Base-by-base conservation (phyloP, 2,113 vertebrate species). In the Phrynosoma blainvillii region DNA sequence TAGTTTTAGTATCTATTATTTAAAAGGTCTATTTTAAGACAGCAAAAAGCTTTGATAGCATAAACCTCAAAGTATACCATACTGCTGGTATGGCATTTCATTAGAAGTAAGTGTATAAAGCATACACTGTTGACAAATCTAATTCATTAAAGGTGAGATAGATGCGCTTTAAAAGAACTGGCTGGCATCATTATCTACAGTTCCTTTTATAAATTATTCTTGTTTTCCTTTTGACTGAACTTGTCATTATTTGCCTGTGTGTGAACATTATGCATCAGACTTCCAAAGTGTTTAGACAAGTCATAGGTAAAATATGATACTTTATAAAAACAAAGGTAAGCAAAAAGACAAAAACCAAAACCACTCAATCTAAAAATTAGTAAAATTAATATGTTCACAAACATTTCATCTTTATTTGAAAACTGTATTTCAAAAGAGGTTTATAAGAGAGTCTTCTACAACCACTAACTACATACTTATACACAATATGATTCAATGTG, bases 1-100 rank as follows among this genome's bases (percentile, higher is more conserved):
- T 94, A 96, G 87, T 94, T 96, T 94, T 95, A 97, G 94, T 96
- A 97, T 96, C 95, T 97, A 97, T 97, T 97, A 97, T 97, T 97
- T 97, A 95, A 96, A 96, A 96, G 94, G 93, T 92, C 95, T 97
- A 93, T 90, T 93, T 94, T 91, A 94, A 92, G 94, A 95, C 95
- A 94, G 94, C 90, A 95, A 88, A 94, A 96, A 88, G 93, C 96
- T 97, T 97, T 97, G 95, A 97, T 96, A 95, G 94, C 93, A 92
- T 82, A 93, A 95, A 93, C 92, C 95, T 97, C 96, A 96, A 96
- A 97, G 95, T 93, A 90, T 47, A 86, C 62, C 76, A 84, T 82
- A 90, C 84, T 85, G 91, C 92, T 86, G 79, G 81, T 78, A 75
- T 95, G 94, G 93, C 94, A 96, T 89, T 96, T 96, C 94, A 96